Base-by-base conservation (phyloP, 2,113 vertebrate species). In the Illadopsis cleaveri region DNA sequence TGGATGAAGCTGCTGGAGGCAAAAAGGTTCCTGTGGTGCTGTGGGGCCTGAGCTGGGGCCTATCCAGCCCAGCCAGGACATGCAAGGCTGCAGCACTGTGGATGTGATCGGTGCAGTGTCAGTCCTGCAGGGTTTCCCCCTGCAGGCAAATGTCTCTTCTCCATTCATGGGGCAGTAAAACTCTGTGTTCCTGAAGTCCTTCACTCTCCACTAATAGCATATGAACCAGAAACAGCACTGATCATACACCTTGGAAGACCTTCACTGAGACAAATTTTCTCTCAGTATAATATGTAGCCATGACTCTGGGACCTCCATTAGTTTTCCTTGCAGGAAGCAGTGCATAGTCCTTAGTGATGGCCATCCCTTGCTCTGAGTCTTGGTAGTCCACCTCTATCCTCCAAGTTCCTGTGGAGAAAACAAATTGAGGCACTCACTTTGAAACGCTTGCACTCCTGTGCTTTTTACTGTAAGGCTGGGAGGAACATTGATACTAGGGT, bases 41-140 rank as follows among this genome's bases (percentile, higher is more conserved):
- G 4, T 12, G 21, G 11, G 35, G 13, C 33, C 47, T 23, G 42
- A 65, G 47, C 40, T 40, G 64, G 11, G 12, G 12, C 15, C 37
- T 65, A 50, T n/a, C 17, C 30, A 56, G 28, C 47, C 58, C 48
- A 83, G 21, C 10, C 64, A 30, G 62, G 28, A 64, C 14, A 13
- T 2, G 1, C 0, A 0, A 20, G 25, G 35, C 40, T 53, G 37
- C 2, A 4, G 70, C 53, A 28, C 21, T 2, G 0, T 21, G 31
- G 12, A 10, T 65, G 30, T 27, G 18, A 11, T 53, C 86, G 69
- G 33, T 8, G 42, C 31, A 72, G 48, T 12, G n/a, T 19, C 19
- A 17, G 25, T 47, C 19, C 37, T 64, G 33, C 14, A 31, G 35
- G 35, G 5, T 5, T 42, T 71, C 15, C 14, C 9, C 20, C 44